These are phyloP conservation scores for Tamias sibiricus DNA, from an alignment of 2,113 vertebrate genomes.

Conservation along the genomic window DNA sequence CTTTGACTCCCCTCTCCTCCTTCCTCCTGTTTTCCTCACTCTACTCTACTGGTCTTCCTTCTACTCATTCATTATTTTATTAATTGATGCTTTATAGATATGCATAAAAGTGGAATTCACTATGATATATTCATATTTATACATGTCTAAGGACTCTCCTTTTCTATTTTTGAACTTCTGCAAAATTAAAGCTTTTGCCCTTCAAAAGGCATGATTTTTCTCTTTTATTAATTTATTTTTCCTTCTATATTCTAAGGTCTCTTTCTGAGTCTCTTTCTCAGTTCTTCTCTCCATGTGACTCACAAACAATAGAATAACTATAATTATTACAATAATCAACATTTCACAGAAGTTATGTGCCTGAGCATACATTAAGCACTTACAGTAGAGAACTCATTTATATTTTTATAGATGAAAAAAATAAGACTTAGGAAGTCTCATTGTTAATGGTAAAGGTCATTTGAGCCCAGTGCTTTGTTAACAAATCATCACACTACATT, in stretches of 20 bases:
- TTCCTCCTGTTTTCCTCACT: too few relatives aligned
- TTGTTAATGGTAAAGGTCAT: not conserved
- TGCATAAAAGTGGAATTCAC: too few relatives aligned
- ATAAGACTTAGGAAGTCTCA: not conserved
- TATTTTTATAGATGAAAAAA: conserved; percentile 29
- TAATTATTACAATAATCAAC: not conserved
- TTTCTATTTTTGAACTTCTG: too few relatives aligned
- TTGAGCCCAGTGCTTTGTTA: conserved; percentile 17
- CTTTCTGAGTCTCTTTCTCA: not conserved
- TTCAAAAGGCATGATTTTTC: too few relatives aligned
- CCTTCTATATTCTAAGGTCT: not conserved
- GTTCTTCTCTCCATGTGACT: not conserved
- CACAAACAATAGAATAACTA: not conserved
- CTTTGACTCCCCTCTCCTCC: too few relatives aligned
- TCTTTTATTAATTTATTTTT: too few relatives aligned
- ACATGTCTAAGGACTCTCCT: too few relatives aligned
- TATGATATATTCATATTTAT: too few relatives aligned
- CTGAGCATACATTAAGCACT: not conserved
- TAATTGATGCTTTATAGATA: too few relatives aligned
- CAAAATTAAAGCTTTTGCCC: too few relatives aligned
- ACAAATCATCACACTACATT: not conserved
- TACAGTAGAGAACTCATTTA: not conserved
- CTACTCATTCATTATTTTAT: too few relatives aligned
- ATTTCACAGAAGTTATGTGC: not conserved
- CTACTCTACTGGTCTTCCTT: too few relatives aligned